Percentiles rank a stretch among this genome's conserved stretches.
Evolutionary conservation across 2,888 invertebrate species (phyloP).

Genomic region (Drosophila falleni): DNA sequence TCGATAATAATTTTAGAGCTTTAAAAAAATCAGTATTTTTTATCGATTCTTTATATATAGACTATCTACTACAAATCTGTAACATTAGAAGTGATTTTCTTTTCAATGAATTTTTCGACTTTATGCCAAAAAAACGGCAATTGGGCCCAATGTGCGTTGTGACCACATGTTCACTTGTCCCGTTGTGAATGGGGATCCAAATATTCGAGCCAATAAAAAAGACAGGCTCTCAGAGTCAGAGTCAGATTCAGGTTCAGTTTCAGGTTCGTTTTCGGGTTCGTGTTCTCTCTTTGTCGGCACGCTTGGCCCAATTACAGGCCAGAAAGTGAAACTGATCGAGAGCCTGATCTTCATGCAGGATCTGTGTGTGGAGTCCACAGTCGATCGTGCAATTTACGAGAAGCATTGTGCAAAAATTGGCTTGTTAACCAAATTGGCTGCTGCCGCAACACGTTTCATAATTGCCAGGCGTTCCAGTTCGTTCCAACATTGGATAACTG

Average conservation of each 20-base stretch:
- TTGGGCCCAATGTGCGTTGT: too few species aligned
- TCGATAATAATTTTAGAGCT: too few species aligned
- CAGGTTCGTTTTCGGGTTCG: conserved; percentile 28
- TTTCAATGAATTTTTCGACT: too few species aligned
- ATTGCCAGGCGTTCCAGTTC: conserved; percentile 54
- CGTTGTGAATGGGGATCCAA: conserved; percentile 5
- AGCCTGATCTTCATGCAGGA: conserved; percentile 39
- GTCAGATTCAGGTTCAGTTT: conserved; percentile 10
- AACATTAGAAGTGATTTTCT: too few species aligned
- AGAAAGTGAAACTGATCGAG: conserved; percentile 73
- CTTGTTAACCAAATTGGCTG: conserved; percentile 79
- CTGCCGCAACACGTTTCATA: conserved; percentile 75
- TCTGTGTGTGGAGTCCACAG: conserved; percentile 21
- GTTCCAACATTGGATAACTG: conserved; percentile 55
- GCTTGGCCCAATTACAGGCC: conserved; percentile 77
- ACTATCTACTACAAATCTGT: too few species aligned
- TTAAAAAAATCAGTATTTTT: too few species aligned
- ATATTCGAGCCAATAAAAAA: background rate
- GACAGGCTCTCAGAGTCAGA: conserved; percentile 12
- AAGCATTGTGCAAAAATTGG: conserved; percentile 66
- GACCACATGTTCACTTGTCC: background rate
- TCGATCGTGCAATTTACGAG: conserved; percentile 54
- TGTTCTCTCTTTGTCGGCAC: conserved; percentile 55
- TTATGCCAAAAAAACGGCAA: too few species aligned
- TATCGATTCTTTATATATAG: too few species aligned